Percentiles rank a stretch among this genome's conserved stretches.
Evolutionary conservation across 2,113 vertebrate species (phyloP).

Genomic region (Periophthalmus modestus): DNA sequence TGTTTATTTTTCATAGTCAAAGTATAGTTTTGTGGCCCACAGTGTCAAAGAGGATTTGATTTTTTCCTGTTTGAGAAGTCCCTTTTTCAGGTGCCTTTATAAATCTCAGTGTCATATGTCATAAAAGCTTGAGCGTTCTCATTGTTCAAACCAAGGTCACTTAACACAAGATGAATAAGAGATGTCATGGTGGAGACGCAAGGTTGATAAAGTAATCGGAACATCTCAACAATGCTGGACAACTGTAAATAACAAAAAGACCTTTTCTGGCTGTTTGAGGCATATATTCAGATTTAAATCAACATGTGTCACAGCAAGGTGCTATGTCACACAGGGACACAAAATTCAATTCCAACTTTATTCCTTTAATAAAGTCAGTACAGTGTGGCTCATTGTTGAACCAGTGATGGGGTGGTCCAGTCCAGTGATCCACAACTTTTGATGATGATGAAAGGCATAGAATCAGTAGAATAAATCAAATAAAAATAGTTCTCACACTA

Average conservation of each 20-base stretch:
- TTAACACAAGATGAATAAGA: slow-evolving; percentile 5
- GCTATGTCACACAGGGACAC: no score
- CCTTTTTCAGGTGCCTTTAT: neutral
- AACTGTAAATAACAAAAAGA: neutral
- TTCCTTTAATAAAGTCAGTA: no score
- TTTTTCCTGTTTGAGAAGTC: neutral
- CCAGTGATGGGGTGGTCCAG: neutral
- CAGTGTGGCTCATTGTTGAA: no score
- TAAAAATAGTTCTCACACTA: no score
- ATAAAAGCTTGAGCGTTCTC: slow-evolving; percentile 14
- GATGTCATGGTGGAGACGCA: slow-evolving; percentile 6
- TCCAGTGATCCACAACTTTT: no score
- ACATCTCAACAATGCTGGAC: neutral
- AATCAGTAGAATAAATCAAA: no score
- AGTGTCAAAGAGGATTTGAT: slow-evolving; percentile 3
- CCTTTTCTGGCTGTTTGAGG: slow-evolving; percentile 40
- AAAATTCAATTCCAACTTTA: no score
- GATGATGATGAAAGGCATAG: no score
- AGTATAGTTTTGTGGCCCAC: no score
- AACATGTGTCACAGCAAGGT: no score
- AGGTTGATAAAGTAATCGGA: slow-evolving; percentile 11
- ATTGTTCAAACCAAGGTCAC: slow-evolving; percentile 17
- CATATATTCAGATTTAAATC: neutral
- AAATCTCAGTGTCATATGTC: slow-evolving; percentile 15
- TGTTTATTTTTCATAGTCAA: slow-evolving; percentile 21